phyloP scores from a whole-genome alignment of 2,113 vertebrate species.

The Pipra filicauda region DNA sequence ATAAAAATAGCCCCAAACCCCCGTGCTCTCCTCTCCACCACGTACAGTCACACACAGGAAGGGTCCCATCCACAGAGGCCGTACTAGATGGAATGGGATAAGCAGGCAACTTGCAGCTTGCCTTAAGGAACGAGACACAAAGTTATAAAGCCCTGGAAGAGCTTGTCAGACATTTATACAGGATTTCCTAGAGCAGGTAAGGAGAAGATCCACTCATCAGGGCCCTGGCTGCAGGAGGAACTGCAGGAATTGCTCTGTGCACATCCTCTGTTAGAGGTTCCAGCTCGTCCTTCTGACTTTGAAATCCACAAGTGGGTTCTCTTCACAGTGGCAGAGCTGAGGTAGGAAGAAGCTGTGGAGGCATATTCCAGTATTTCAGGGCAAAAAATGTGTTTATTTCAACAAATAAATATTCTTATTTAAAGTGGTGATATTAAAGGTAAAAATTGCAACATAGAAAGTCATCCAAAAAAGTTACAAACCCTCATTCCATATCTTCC shows the following conservation, averaged over 20 bases:
- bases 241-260: not conserved
- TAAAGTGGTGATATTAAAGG: not conserved
- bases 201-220: not conserved
- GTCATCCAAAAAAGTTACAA: not conserved
- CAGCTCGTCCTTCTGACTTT: not conserved
- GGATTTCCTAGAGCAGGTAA: not conserved
- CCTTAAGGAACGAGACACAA: not conserved
- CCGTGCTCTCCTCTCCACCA: rapidly evolving
- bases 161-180: not conserved
- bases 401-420: not conserved
- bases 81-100: not conserved
- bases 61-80: not conserved
- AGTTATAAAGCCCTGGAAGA: not conserved
- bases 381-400: conserved; percentile 27
- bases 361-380: not conserved
- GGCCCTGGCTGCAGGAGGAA: not conserved
- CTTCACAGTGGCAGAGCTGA: not conserved
- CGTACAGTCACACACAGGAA: not conserved
- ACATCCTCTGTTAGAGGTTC: not conserved
- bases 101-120: not conserved
- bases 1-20: not conserved
- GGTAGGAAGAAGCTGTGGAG: not conserved
- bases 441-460: conserved; percentile 2
- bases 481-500: not conserved
- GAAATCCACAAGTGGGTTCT: not conserved